Percentiles rank a stretch among this genome's conserved stretches.
Conservation (phyloP, 2,888 invertebrate genomes). For the Drosophila nigricruria region DNA sequence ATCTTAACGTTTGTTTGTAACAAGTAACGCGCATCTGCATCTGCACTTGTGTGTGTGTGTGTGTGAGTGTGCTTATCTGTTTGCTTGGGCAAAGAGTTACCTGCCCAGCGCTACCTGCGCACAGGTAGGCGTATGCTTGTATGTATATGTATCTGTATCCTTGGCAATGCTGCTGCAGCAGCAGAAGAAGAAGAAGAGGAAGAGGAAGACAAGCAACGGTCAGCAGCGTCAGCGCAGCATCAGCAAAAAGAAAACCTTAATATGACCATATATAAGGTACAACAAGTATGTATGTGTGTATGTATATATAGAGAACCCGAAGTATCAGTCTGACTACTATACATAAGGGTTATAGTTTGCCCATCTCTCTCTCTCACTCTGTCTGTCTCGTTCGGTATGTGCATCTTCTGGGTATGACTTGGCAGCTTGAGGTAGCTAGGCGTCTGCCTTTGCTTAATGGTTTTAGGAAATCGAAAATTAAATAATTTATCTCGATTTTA, state of each 20-base stretch:
- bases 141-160: conserved; percentile 46
- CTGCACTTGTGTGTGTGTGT: conserved; percentile 38
- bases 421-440: conserved; percentile 69
- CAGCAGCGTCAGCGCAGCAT: conserved; percentile 51
- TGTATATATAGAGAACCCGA: conserved; percentile 14
- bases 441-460: conserved; percentile 72
- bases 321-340: conserved; percentile 23
- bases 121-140: conserved; percentile 76
- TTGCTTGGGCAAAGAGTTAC: conserved; percentile 71
- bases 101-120: conserved; percentile 68
- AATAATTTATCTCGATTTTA: conserved; percentile 79
- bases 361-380: conserved; percentile 1
- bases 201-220: conserved; percentile 50
- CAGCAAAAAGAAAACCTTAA: conserved; percentile 49
- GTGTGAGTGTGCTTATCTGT: conserved; percentile 41
- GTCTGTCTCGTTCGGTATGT: background rate
- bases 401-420: conserved; percentile 56
- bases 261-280: conserved; percentile 38
- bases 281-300: conserved; percentile 2
- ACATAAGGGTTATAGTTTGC: conserved; percentile 38
- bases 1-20: conserved; percentile 69
- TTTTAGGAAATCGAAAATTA: conserved; percentile 80
- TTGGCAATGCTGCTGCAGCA: conserved; percentile 57
- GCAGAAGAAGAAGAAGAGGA: conserved; percentile 46
- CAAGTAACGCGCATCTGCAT: conserved; percentile 73